Evolutionary conservation across 2,113 vertebrate species (phyloP).

Genomic region (Pungitius pungitius): DNA sequence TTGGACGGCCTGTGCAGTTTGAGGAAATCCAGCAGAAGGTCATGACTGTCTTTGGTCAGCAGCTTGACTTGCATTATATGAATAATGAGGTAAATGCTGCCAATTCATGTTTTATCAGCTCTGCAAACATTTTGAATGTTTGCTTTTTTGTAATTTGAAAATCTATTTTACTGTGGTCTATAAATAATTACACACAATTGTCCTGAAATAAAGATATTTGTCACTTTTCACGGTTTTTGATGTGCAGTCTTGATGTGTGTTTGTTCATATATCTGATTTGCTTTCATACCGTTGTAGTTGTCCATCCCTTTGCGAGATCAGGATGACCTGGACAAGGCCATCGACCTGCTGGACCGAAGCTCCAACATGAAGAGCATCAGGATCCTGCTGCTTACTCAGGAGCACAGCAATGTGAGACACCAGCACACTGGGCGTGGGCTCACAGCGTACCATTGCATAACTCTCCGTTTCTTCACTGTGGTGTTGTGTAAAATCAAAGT

Average conservation of each 20-base stretch:
- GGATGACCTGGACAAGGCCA: conserved; percentile 94
- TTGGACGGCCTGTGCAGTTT: conserved; percentile 90
- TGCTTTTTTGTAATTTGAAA: neutral
- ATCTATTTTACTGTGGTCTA: neutral
- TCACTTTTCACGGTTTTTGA: neutral
- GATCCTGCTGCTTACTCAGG: conserved; percentile 89
- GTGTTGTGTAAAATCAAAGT: conserved; percentile 40
- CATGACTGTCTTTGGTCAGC: conserved; percentile 90
- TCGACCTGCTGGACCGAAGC: conserved; percentile 93
- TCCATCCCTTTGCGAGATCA: conserved; percentile 91
- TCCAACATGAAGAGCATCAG: conserved; percentile 95
- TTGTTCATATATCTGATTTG: conserved; percentile 8
- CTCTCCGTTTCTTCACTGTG: conserved; percentile 35
- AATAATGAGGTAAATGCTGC: conserved; percentile 88
- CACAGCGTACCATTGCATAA: conserved; percentile 27
- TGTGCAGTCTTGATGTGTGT: neutral
- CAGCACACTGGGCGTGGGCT: neutral
- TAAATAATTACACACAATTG: neutral
- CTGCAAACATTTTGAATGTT: no score
- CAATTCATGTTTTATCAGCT: neutral
- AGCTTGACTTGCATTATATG: conserved; percentile 93
- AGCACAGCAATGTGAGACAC: conserved; percentile 88
- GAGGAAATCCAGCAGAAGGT: conserved; percentile 95
- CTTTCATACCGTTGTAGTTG: conserved; percentile 78
- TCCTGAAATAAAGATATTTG: neutral